phyloP scores from a whole-genome alignment of 2,797 vertebrate genomes.

The Bryconaethiops microstoma region DNA sequence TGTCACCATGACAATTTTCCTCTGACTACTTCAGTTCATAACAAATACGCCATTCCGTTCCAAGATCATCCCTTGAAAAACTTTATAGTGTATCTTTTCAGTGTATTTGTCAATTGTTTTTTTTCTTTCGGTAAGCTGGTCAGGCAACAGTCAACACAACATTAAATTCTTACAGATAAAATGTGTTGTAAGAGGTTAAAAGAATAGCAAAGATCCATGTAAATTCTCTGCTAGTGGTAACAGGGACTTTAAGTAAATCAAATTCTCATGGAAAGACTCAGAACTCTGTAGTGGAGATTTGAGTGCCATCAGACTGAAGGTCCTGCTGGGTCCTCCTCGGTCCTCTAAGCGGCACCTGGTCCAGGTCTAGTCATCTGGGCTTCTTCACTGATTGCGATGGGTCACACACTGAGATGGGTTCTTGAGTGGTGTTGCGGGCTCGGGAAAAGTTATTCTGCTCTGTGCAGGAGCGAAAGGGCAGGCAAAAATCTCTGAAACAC shows the following conservation, averaged over 20 bases:
- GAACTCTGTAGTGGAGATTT: slow-evolving; percentile 82
- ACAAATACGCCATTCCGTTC: no score
- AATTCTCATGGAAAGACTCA: slow-evolving; percentile 60
- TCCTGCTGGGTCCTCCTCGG: slow-evolving; percentile 66
- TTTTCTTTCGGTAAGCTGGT: not conserved
- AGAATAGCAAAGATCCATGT: not conserved
- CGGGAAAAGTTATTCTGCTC: slow-evolving; percentile 86
- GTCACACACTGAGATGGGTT: slow-evolving; percentile 82
- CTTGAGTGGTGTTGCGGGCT: slow-evolving; percentile 76
- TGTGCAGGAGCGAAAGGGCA: slow-evolving; percentile 78
- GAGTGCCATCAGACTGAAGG: slow-evolving; percentile 80
- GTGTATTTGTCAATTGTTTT: no score
- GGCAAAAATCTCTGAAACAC: slow-evolving; percentile 93
- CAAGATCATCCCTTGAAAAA: no score
- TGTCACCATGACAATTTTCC: no score
- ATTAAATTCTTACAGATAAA: not conserved
- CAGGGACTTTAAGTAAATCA: not conserved
- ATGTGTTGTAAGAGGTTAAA: not conserved
- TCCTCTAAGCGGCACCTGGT: slow-evolving; percentile 62
- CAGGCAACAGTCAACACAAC: not conserved
- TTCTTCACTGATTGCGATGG: slow-evolving; percentile 70
- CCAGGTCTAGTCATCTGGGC: slow-evolving; percentile 83
- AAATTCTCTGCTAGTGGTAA: not conserved
- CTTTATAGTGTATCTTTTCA: no score
- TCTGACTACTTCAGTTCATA: no score